Conservation (phyloP, 2,113 vertebrate genomes). For the Abramis brama region DNA sequence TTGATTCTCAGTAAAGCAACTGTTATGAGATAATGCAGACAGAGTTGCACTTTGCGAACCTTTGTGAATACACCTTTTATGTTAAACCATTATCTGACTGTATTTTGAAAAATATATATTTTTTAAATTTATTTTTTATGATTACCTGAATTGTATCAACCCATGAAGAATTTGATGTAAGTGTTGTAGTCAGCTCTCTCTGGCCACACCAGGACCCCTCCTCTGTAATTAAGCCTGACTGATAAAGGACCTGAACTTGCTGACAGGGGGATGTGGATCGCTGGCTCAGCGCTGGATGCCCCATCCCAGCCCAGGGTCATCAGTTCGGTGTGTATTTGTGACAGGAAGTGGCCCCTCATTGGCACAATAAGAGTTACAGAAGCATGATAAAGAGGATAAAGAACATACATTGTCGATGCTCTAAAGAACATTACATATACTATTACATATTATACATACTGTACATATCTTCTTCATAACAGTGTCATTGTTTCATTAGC, state of each 20-base stretch:
- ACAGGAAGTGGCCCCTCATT: conserved; percentile 35
- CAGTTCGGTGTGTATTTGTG: conserved; percentile 24
- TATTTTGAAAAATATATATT: background rate
- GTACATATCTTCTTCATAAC: too few relatives aligned
- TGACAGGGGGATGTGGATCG: conserved; percentile 48
- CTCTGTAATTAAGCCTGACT: conserved; percentile 42
- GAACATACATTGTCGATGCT: too few relatives aligned
- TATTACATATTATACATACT: too few relatives aligned
- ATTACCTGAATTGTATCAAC: background rate
- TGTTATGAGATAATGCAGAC: background rate
- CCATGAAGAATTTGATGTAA: background rate
- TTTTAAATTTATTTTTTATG: too few relatives aligned
- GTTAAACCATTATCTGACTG: background rate
- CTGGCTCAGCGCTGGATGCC: conserved; percentile 53
- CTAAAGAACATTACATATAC: too few relatives aligned
- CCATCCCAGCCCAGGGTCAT: conserved; percentile 41
- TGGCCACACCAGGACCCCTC: conserved; percentile 19
- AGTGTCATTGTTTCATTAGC: too few relatives aligned
- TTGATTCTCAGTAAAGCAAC: background rate
- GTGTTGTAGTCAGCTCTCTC: conserved; percentile 22
- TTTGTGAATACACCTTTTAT: background rate
- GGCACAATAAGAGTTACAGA: background rate
- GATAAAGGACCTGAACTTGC: conserved; percentile 48
- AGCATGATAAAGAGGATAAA: too few relatives aligned
- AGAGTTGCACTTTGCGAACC: background rate